Conservation (phyloP, 2,113 vertebrate genomes). For the Pygoscelis antarcticus region DNA sequence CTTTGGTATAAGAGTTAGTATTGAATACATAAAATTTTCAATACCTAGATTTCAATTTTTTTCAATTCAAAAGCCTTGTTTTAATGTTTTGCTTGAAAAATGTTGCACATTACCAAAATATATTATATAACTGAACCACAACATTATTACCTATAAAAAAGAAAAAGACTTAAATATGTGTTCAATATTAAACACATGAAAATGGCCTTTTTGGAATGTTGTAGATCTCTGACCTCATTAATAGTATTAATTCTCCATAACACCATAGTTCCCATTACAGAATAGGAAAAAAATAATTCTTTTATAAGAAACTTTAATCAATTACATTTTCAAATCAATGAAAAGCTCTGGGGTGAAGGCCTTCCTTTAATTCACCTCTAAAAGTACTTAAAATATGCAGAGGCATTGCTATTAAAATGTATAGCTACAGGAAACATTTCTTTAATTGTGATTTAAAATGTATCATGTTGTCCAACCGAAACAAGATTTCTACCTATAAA, state of each 20-base stretch:
- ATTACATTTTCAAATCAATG: slow-evolving; percentile 58
- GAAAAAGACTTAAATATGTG: neutral
- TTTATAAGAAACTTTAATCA: slow-evolving; percentile 29
- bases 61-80: slow-evolving; percentile 13
- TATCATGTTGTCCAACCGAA: neutral
- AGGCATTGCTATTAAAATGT: neutral
- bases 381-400: slow-evolving; percentile 4
- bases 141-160: slow-evolving; percentile 14
- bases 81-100: slow-evolving; percentile 33
- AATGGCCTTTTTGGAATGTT: slow-evolving; percentile 5
- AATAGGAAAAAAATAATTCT: slow-evolving; percentile 7
- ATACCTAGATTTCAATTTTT: slow-evolving; percentile 9
- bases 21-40: neutral
- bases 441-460: neutral
- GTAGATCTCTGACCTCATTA: slow-evolving; percentile 46
- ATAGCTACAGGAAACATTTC: neutral
- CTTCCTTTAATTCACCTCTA: slow-evolving; percentile 36
- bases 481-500: neutral
- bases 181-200: slow-evolving; percentile 46
- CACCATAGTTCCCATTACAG: slow-evolving; percentile 13
- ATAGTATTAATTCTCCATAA: slow-evolving; percentile 53
- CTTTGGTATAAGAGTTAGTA: neutral
- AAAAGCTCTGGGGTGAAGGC: slow-evolving; percentile 31
- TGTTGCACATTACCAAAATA: neutral
- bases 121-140: slow-evolving; percentile 5